phyloP scores from a whole-genome alignment of 2,888 invertebrate genomes.

The Gryllus longicercus region DNA sequence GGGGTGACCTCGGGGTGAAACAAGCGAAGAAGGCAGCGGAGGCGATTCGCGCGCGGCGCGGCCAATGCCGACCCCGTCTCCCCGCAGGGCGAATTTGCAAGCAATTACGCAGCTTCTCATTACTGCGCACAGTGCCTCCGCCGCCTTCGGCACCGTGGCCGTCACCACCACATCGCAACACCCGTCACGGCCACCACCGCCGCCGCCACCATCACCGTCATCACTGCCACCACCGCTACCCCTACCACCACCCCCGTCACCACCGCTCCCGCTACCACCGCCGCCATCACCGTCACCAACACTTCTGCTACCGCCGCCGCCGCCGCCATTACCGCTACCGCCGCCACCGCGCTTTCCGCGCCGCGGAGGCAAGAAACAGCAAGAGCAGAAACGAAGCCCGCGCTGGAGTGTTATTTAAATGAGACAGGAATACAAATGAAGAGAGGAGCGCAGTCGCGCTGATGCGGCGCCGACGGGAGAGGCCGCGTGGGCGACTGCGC shows the following conservation, averaged over 20 bases:
- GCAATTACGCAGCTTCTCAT: conserved; percentile 31
- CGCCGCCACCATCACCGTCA: neutral
- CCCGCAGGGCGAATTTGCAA: neutral
- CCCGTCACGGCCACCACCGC: neutral
- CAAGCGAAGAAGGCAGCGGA: neutral
- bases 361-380: conserved; percentile 20
- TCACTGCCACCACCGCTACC: conserved; percentile 22
- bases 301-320: too few relatives aligned
- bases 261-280: neutral
- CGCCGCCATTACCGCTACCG: neutral
- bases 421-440: conserved; percentile 34
- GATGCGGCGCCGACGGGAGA: conserved; percentile 6
- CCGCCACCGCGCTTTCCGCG: neutral
- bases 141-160: neutral
- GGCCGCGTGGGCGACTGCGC: neutral
- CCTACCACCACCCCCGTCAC: conserved; percentile 22
- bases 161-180: too few relatives aligned
- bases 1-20: neutral
- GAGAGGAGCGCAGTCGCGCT: conserved; percentile 21
- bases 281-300: too few relatives aligned
- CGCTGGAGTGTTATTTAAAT: conserved; percentile 33
- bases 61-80: conserved; percentile 11
- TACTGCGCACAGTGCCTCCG: conserved; percentile 29
- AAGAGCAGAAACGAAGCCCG: conserved; percentile 23
- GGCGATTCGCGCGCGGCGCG: neutral